A percentile compares a stretch with the other conserved stretches of the same genome.
phyloP scores from a whole-genome alignment of 2,113 vertebrate genomes.

The Onychostruthus taczanowskii region DNA sequence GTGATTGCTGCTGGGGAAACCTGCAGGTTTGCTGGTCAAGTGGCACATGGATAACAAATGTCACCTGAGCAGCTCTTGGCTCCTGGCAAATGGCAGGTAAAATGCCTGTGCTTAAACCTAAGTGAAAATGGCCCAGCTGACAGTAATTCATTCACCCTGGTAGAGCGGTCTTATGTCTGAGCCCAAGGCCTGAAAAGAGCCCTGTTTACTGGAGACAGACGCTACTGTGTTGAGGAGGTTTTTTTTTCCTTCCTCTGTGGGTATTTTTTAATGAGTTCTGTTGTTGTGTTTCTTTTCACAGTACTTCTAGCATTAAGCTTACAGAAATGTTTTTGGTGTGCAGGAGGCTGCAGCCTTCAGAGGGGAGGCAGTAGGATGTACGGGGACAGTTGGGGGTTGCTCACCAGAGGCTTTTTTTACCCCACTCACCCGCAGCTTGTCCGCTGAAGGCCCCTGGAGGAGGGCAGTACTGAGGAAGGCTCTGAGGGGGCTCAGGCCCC shows the following conservation, averaged over 20 bases:
- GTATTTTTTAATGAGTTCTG: background rate
- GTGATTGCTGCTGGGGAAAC: background rate
- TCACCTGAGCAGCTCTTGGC: background rate
- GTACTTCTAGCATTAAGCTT: background rate
- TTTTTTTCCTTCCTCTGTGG: background rate
- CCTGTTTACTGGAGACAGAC: background rate
- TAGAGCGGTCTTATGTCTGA: background rate
- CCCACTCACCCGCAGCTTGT: background rate
- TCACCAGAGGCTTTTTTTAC: background rate
- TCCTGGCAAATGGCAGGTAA: background rate
- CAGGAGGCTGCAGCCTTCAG: background rate
- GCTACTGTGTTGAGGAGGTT: background rate
- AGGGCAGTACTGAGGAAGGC: background rate
- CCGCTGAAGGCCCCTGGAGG: background rate
- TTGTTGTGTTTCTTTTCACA: background rate
- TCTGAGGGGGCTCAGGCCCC: background rate
- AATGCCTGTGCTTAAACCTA: background rate
- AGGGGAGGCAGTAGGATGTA: accelerated
- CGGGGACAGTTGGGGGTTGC: accelerated
- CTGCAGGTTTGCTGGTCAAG: background rate
- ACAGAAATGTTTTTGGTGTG: background rate
- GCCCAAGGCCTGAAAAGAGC: background rate
- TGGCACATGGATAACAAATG: background rate
- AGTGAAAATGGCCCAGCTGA: background rate
- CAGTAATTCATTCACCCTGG: background rate